Base-by-base conservation (phyloP, 1,140 invertebrate species). In the Heliconius melpomene region DNA sequence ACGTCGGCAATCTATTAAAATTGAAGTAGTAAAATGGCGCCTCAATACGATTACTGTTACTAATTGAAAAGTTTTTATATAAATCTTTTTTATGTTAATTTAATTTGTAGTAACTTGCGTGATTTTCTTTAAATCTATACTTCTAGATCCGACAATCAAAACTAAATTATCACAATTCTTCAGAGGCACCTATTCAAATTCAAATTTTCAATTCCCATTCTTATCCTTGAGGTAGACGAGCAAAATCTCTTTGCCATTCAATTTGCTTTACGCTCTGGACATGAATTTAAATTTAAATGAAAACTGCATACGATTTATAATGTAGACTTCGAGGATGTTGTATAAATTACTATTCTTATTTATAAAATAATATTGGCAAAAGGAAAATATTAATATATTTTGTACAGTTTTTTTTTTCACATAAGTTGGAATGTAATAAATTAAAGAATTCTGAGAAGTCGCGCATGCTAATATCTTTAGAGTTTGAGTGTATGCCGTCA, bases 381-480 rank as follows among this genome's bases (percentile, higher is more conserved):
- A 66, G 60, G 13, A 66, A 66, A 66, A 26, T 23, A 23, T 23
- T 52, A 66, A 18, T 6, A 66, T 66, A 66, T 66, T 26, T 29
- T 66, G 13, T 29, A 66, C 26, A 29, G 13, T 60, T 60, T 66
- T 66, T 66, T 66, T 66, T 16, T 66, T 9, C 60, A 66, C 18
- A 74, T 80, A 82, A 82, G 73, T 74, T 74, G 72, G 60, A 72
- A 18, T 75, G 82, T 75, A 82, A 80, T 78, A 81, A 82, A 78
- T 80, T 74, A 76, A 78, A 78, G 57, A 82, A 75, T 81, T 84
- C 70, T 78, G 70, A 60, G 80, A 82, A 81, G 50, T n/a, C 66
- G 72, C 78, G 78, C 75, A 73, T 78, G 60, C 36, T 40, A 77
- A 84, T 82, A 81, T 82, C 79, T 78, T 40, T 16, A 26, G 60